Base-by-base conservation (phyloP, 2,797 vertebrate genomes). In the Ataeniobius toweri region DNA sequence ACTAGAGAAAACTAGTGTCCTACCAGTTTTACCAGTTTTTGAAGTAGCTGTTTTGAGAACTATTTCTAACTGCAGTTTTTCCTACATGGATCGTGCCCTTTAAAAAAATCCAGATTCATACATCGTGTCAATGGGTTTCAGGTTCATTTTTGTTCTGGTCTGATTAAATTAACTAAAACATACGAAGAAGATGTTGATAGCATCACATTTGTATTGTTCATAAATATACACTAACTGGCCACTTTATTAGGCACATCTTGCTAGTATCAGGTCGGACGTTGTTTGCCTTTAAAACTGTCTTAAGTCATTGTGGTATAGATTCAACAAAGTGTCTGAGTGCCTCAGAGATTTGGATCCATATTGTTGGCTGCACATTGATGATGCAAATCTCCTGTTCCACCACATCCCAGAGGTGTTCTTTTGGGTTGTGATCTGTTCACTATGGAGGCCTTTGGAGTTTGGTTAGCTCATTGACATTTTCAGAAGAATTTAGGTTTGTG, bases 1-100 rank as follows among this genome's bases (percentile, higher is more conserved):
- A 48, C 56, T 74, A 26, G 1, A 53, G 44, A 18, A 55, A 73
- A 73, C 31, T 9, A 41, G 24, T 56, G 9, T 73, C 71, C 31
- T 26, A 56, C 67, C 67, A 48, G 67, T 69, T 69, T 69, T 14
- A 69, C 67, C 67, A 46, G 67, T 69, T 69, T 46, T 69, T 69
- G 24, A 48, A 69, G 4, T 3, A 46, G n/a, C 24, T 48, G 67
- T 69, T 48, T 48, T 69, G 67, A n/a, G 67, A 69, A 7, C n/a
- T 48, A 69, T 46, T 68, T 68, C 65, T 26, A 68, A 68, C 39
- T 69, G 67, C 26, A 48, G 67, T 48, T 18, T 48, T 69, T 69
- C 22, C n/a, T 24, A 10, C 20, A 26, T 46, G 41, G 13, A n/a
- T 48, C 22, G 18, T 48, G 24, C 5, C 67, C 3, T 26, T 69